Evolutionary conservation across 2,113 vertebrate genomes (phyloP), one percentile per base, ranked within the genome.

Genomic region (Carassius auratus): DNA sequence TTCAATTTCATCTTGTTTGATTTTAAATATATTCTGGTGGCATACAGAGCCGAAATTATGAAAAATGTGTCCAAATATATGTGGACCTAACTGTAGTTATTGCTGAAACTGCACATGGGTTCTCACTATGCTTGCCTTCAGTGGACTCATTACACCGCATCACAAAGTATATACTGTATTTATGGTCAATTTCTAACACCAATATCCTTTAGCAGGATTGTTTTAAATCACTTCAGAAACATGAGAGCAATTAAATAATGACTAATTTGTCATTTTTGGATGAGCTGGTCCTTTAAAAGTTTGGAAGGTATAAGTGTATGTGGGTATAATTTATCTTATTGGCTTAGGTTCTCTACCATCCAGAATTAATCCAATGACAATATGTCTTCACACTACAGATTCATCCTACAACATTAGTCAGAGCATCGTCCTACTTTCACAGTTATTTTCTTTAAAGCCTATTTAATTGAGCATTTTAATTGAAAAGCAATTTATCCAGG

Each of bases 391-490:
- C 68, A 33, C 42, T 4, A 7, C 4, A 15, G 30, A 85, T 64
- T 45, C 19, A 5, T 59, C 21, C 13, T 26, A 12, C 57, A 23
- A 52, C 68, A 66, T 87, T 55, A 30, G 10, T 42, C 33, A 38
- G 17, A 42, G 38, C 5, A 78, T 71, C 17, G 17, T 12, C 15
- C 55, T 66, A 71, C 62, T 80, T 62, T 83, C 76, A 68, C 62
- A 48, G 30, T 76, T 62, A 33, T 77, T 62, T 21, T 83, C 59
- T 38, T 71, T 62, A 85, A 85, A 57, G 64, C 57, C 73, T 66
- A 52, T 48, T 74, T 88, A 87, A 90, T 89, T 86, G 81, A 76
- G 69, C 78, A 48, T 86, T 90, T 73, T 77, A 88, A 84, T 86
- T 78, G 68, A 85, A 52, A 26, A 81, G 33, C 38, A 85, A 83